Conservation (phyloP, 2,113 vertebrate species). For the Irena cyanogastra region DNA sequence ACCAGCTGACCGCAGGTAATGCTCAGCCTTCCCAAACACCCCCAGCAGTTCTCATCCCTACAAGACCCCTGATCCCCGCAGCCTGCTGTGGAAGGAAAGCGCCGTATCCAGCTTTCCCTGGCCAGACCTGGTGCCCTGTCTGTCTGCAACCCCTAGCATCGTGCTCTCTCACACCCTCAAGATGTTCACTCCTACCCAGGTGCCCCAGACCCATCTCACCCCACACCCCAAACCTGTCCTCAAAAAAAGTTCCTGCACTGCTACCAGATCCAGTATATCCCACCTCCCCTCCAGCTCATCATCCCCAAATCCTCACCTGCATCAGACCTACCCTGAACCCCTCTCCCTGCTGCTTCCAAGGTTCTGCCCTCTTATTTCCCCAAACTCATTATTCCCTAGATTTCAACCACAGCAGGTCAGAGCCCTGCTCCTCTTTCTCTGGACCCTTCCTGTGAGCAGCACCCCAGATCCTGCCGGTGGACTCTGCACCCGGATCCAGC, state of each 20-base stretch:
- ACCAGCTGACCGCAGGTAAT: not conserved
- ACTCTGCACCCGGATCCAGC: not conserved
- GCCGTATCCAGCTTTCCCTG: not conserved
- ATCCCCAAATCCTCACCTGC: not conserved
- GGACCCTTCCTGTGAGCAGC: not conserved
- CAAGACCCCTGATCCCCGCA: not conserved
- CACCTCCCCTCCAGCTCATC: not conserved
- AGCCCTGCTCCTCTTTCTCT: not conserved
- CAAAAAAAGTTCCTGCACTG: not conserved
- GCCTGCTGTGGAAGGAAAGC: too few relatives aligned
- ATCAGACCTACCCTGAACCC: not conserved
- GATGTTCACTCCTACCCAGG: not conserved
- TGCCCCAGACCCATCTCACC: not conserved
- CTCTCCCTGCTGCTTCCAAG: not conserved
- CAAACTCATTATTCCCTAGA: not conserved
- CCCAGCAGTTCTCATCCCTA: not conserved
- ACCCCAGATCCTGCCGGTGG: not conserved
- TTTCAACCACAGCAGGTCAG: not conserved
- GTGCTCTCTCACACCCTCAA: rapidly evolving
- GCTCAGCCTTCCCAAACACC: not conserved
- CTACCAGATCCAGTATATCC: not conserved
- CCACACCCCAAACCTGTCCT: not conserved
- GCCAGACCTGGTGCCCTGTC: not conserved
- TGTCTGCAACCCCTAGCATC: not conserved
- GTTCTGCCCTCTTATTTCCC: not conserved